These are phyloP conservation scores for Celastrina argiolus DNA, from an alignment of 2,888 invertebrate genomes.

Conservation along the genomic window DNA sequence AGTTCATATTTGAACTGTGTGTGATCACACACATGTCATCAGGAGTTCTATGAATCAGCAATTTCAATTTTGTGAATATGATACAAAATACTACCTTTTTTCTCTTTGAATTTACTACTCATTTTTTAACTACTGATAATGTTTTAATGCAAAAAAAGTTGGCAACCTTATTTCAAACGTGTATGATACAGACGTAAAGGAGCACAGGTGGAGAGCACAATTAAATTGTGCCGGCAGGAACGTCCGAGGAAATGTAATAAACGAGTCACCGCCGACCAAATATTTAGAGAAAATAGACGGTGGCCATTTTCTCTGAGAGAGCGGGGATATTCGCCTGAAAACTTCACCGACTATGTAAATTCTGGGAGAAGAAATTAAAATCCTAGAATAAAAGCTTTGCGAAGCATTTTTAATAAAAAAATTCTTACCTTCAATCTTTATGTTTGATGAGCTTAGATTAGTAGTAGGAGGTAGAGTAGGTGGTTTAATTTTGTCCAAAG, in stretches of 20 bases:
- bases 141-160: too few relatives aligned
- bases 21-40: too few relatives aligned
- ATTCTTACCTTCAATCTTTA: not conserved
- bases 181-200: slow-evolving; percentile 44
- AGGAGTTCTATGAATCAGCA: too few relatives aligned
- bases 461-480: too few relatives aligned
- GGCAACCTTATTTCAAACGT: too few relatives aligned
- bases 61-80: too few relatives aligned
- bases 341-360: slow-evolving; percentile 3
- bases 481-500: too few relatives aligned
- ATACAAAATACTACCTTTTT: too few relatives aligned
- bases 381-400: not conserved
- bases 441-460: not conserved
- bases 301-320: slow-evolving; percentile 39
- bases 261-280: slow-evolving; percentile 60
- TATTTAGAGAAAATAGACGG: slow-evolving; percentile 52
- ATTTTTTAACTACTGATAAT: too few relatives aligned
- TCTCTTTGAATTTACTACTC: too few relatives aligned
- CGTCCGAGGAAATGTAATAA: slow-evolving; percentile 68
- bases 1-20: too few relatives aligned
- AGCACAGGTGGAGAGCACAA: slow-evolving; percentile 58
- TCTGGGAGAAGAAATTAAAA: not conserved
- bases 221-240: slow-evolving; percentile 63
- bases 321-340: not conserved
- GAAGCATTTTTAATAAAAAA: not conserved